phyloP scores from a whole-genome alignment of 2,113 vertebrate species.

The Odontesthes bonariensis region DNA sequence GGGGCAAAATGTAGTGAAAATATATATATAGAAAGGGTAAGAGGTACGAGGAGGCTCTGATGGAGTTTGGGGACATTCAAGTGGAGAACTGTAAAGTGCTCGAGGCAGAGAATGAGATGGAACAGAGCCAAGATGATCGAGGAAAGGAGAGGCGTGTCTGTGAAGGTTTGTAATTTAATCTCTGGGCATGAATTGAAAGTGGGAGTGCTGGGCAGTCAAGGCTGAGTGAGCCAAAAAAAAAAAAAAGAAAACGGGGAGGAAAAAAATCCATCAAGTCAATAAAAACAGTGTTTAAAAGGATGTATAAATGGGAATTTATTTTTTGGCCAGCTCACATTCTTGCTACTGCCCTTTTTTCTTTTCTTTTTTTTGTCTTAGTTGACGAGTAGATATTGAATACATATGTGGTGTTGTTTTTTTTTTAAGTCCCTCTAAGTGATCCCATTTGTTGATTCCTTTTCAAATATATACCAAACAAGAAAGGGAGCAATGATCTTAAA shows the following conservation, averaged over 20 bases:
- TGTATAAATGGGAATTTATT: slow-evolving; percentile 13
- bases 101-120: slow-evolving; percentile 36
- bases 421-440: slow-evolving; percentile 23
- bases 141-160: slow-evolving; percentile 45
- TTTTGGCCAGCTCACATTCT: neutral
- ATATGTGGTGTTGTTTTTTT: slow-evolving; percentile 32
- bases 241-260: neutral
- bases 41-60: slow-evolving; percentile 28
- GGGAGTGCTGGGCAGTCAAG: slow-evolving; percentile 40
- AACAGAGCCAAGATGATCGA: slow-evolving; percentile 48
- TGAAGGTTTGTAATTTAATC: slow-evolving; percentile 65
- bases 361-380: neutral
- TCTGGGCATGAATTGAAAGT: slow-evolving; percentile 61
- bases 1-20: slow-evolving; percentile 1
- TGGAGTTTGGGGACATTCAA: slow-evolving; percentile 43
- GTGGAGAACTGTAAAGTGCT: slow-evolving; percentile 31
- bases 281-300: slow-evolving; percentile 26
- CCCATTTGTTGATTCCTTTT: slow-evolving; percentile 33
- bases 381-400: slow-evolving; percentile 25
- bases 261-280: slow-evolving; percentile 33
- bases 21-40: slow-evolving; percentile 35
- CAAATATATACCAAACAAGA: slow-evolving; percentile 15
- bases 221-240: slow-evolving; percentile 2
- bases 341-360: neutral
- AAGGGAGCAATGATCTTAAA: slow-evolving; percentile 14